Base-by-base conservation (phyloP, 2,888 invertebrate genomes). In the Caenorhabditis zanzibari region DNA sequence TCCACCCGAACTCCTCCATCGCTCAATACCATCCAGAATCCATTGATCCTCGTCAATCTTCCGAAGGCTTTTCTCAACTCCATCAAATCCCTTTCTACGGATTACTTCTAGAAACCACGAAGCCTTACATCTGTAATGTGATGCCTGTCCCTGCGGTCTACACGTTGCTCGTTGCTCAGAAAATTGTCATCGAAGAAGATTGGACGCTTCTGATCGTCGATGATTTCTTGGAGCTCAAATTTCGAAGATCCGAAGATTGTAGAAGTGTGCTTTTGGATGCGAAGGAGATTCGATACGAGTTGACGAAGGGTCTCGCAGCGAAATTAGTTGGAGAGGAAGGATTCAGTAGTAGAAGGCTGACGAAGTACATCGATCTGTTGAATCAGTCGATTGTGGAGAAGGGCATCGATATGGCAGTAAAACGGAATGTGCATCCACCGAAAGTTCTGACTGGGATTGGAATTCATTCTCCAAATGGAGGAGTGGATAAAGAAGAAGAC, bases 1-100 rank as follows among this genome's bases (percentile, higher is more conserved):
- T 91, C 52, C 91, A 91, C 80, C 91, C 91, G 14, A 90, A 91
- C 77, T 88, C 89, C 16, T 86, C 88, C 2, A 84, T 90, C 35
- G 88, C 89, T 22, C 88, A 90, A 76, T 87, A 88, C 63, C 90
- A 87, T 72, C 84, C 87, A 12, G 88, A 88, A 75, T 77, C 80
- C 52, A 75, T 88, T 47, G 86, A 88, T 58, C 72, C 85, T 19
- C 71, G 80, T 9, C 71, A 85, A 26, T 73, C 75, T 28, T 79
- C 81, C 0, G 75, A 85, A 22, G 81, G 82, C 2, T 47, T 66
- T 22, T 87, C 88, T 0, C 73, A 38, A 3, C 68, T 82, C 1
- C 88, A 88, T 71, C 91, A 91, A 76, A 68, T 90, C 59, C 84
- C 85, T 19, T 90, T 88, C 66, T 91, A 87, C 79, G 90, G 91